phyloP scores from a whole-genome alignment of 2,113 vertebrate species.

The Erythrolamprus reginae region DNA sequence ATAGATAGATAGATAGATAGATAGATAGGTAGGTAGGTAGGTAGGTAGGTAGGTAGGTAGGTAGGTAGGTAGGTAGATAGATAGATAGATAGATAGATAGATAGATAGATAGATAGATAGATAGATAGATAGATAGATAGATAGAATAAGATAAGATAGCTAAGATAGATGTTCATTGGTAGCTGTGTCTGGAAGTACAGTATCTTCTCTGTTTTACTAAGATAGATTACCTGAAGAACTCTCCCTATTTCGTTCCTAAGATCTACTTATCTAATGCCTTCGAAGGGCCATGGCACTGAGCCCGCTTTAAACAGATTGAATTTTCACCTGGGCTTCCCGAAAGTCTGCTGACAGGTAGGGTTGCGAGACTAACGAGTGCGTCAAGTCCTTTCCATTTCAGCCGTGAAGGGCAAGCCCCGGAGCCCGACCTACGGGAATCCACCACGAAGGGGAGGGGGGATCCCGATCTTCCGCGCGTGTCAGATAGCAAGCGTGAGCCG shows the following conservation, averaged over 20 bases:
- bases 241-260: neutral
- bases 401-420: neutral
- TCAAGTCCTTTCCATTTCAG: neutral
- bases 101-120: too few species aligned
- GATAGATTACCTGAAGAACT: neutral
- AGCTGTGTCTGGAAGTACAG: neutral
- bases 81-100: too few species aligned
- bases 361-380: neutral
- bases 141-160: too few species aligned
- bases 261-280: neutral
- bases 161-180: neutral
- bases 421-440: neutral
- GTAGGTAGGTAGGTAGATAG: too few species aligned
- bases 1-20: too few species aligned
- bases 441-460: neutral
- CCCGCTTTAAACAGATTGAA: neutral
- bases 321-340: neutral
- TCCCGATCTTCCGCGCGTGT: neutral
- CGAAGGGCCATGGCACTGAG: neutral
- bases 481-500: neutral
- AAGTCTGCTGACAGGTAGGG: neutral
- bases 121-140: too few species aligned
- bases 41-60: too few species aligned
- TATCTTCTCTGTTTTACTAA: neutral
- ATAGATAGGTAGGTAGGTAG: too few species aligned